Percentiles rank a stretch among this genome's conserved stretches.
phyloP scores from a whole-genome alignment of 2,888 invertebrate species.

The Pedicia rivosa region DNA sequence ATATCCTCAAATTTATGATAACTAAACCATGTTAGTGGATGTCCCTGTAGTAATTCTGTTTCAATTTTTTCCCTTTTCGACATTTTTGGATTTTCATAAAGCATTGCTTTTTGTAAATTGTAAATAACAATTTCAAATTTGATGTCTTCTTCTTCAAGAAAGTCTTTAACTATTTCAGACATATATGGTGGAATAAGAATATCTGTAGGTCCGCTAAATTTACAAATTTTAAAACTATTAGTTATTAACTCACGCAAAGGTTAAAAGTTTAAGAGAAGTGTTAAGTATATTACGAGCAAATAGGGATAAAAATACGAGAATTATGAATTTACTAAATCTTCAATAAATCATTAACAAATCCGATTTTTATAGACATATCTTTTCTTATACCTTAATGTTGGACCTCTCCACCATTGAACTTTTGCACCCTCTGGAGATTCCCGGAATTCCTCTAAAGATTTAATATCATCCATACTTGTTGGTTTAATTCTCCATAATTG shows the following conservation, averaged over 20 bases:
- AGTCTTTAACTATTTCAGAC: constrained; percentile 38
- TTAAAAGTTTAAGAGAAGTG: too few species aligned
- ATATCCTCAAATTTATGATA: constrained; percentile 59
- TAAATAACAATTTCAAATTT: constrained; percentile 49
- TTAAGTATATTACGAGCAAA: too few species aligned
- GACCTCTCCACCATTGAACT: constrained; percentile 42
- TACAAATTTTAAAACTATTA: constrained; percentile 22
- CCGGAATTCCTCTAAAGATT: constrained; percentile 30
- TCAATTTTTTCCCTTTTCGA: constrained; percentile 43
- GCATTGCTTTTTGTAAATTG: constrained; percentile 58
- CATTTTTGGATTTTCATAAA: constrained; percentile 47
- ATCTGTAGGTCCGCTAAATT: constrained; percentile 52
- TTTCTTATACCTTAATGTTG: constrained; percentile 28
- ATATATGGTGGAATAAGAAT: constrained; percentile 55
- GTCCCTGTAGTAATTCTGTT: constrained; percentile 38
- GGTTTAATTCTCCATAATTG: constrained; percentile 35
- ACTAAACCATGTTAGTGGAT: constrained; percentile 49
- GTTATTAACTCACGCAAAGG: too few species aligned
- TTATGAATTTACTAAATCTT: too few species aligned
- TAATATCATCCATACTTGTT: constrained; percentile 28
- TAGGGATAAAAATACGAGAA: too few species aligned
- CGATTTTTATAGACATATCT: too few species aligned
- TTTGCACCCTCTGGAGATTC: constrained; percentile 33
- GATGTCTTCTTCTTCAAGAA: constrained; percentile 42
- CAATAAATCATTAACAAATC: too few species aligned